Percentiles rank a stretch among this genome's conserved stretches.
These are phyloP conservation scores for Achatina immaculata DNA, from an alignment of 1,140 invertebrate genomes.

Conservation along the genomic window DNA sequence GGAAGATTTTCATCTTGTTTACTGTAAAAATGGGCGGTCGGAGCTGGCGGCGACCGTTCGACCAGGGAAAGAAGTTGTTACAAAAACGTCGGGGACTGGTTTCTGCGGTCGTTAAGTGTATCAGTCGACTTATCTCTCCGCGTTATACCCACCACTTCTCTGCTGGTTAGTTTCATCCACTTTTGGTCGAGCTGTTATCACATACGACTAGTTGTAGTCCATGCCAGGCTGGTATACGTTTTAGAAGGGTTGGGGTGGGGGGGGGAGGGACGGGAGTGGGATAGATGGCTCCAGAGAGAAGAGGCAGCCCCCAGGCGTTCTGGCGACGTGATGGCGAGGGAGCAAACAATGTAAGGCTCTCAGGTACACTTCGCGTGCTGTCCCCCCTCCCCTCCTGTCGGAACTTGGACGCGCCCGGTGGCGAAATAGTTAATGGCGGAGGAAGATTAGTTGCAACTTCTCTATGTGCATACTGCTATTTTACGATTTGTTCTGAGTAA, in stretches of 20 bases:
- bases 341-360: conserved; percentile 27
- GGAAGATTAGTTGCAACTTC: no score
- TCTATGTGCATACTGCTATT: no score
- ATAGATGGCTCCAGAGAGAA: no score
- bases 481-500: no score
- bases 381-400: neutral
- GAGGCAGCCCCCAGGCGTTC: no score
- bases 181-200: no score
- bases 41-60: neutral
- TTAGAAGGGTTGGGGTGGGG: no score
- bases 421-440: neutral
- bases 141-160: no score
- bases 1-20: conserved; percentile 1
- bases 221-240: no score
- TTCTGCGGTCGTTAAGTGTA: neutral
- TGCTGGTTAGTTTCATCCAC: no score
- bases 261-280: no score
- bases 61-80: neutral
- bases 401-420: conserved; percentile 11
- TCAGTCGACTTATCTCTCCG: neutral
- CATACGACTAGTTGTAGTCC: no score
- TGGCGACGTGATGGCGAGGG: conserved; percentile 17
- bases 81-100: neutral
- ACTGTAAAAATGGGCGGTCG: neutral
- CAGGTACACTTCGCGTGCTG: neutral